Evolutionary conservation across 2,888 invertebrate genomes (phyloP).

Genomic region (Troides aeacus): DNA sequence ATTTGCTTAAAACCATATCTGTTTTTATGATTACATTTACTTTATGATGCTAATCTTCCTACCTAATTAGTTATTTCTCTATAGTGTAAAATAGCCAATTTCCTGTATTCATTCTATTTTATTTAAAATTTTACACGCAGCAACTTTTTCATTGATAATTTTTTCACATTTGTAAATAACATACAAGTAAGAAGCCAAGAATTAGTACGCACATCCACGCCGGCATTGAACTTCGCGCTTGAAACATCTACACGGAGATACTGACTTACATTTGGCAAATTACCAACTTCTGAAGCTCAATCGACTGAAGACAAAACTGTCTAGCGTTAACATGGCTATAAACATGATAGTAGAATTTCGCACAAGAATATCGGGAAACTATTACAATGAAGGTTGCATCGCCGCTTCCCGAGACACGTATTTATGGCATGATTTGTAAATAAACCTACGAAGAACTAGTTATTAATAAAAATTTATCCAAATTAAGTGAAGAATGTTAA

Average conservation of each 20-base stretch:
- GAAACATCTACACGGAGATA: conserved; percentile 35
- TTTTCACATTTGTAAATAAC: conserved; percentile 26
- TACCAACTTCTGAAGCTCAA: conserved; percentile 51
- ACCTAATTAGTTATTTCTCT: not conserved
- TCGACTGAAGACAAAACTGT: conserved; percentile 32
- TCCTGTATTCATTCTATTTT: conserved; percentile 13
- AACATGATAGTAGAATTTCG: conserved; percentile 23
- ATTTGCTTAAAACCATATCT: no score
- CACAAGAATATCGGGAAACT: conserved; percentile 18
- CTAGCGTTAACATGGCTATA: conserved; percentile 22
- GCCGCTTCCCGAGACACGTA: conserved; percentile 50
- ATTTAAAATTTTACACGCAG: conserved; percentile 25
- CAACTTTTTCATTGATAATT: conserved; percentile 21
- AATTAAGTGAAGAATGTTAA: not conserved
- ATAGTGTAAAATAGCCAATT: not conserved
- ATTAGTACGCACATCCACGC: conserved; percentile 38
- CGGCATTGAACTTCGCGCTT: conserved; percentile 68
- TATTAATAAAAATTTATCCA: not conserved
- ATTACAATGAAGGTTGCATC: conserved; percentile 35
- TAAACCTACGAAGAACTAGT: not conserved
- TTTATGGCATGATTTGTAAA: conserved; percentile 63
- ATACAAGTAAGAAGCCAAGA: conserved; percentile 36
- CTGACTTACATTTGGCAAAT: conserved; percentile 64
- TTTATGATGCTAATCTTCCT: not conserved
- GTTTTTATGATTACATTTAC: no score